Evolutionary conservation across 2,888 invertebrate species (phyloP), one percentile per base, ranked within the genome.

Genomic region (Plebejus melissa): DNA sequence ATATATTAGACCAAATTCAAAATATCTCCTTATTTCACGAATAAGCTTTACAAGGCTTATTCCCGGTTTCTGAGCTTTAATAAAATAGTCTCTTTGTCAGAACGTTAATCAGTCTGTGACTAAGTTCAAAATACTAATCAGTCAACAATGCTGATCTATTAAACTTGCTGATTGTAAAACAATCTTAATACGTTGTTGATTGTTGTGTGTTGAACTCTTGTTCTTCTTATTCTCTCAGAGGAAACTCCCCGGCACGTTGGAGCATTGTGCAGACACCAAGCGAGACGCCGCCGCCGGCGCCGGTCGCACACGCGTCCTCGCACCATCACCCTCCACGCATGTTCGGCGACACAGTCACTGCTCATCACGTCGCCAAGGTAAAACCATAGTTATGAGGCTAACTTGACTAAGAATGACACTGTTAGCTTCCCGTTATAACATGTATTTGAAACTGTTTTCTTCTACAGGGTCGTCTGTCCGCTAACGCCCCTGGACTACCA

Each of bases 281-380:
- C 70, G 91, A 93, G 76, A 87, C 88, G 5, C 90, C 91, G 1
- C 92, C 91, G 5, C 93, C 93, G 74, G 89, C 94, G 81, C 88
- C 95, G 78, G 79, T 90, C 32, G 85, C 90, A 9, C 93, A 95
- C 87, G 85, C 91, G 41, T 85, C 90, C 77, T 81, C 87, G 79
- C 91, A 94, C 85, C 87, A 91, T 60, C 93, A 93, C 78, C 95
- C 95, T 74, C 91, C 96, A 4, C 94, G 96, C 84, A 96, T 96
- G 96, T 96, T 96, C 82, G 96, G 96, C 50, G 96, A 96, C 82
- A 96, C 96, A 2, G 91, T 93, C 77, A 93, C 93, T 74, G 91
- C 93, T 76, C 92, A 92, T 82, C 93, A 91, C 79, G 88, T 93
- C 32, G 87, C 86, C 76, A 93, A 93, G 89, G 93, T 92, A 72